A percentile compares a stretch with the other conserved stretches of the same genome.
Evolutionary conservation across 2,888 invertebrate species (phyloP).

Genomic region (Loripinus fragilis): DNA sequence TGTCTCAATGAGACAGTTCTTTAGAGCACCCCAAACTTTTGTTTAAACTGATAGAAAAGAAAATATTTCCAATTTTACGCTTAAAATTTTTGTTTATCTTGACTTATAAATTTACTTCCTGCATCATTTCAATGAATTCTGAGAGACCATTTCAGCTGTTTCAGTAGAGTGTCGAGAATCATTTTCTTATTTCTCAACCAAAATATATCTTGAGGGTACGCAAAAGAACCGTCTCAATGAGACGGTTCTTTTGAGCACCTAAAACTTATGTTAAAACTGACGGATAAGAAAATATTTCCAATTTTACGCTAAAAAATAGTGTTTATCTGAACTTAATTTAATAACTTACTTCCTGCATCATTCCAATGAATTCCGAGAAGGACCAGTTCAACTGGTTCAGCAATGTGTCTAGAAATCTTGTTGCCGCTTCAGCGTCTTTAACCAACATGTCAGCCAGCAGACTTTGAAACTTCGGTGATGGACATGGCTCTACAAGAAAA

Average conservation of each 20-base stretch:
- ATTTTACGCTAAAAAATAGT: too few species aligned
- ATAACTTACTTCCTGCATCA: conserved; percentile 88
- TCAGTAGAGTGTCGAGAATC: conserved; percentile 91
- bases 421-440: conserved; percentile 87
- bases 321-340: neutral
- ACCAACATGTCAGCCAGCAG: conserved; percentile 87
- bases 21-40: too few species aligned
- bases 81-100: too few species aligned
- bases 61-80: too few species aligned
- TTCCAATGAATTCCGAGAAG: conserved; percentile 93
- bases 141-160: conserved; percentile 94
- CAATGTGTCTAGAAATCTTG: conserved; percentile 90
- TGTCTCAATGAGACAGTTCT: too few species aligned
- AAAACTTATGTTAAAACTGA: too few species aligned
- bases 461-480: conserved; percentile 88
- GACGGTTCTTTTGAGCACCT: too few species aligned
- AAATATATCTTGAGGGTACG: too few species aligned
- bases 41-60: too few species aligned
- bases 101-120: conserved; percentile 87
- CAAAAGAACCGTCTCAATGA: too few species aligned
- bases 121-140: conserved; percentile 92
- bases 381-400: conserved; percentile 94
- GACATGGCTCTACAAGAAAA: conserved; percentile 87
- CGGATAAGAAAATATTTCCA: too few species aligned
- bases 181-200: too few species aligned